Base-by-base conservation (phyloP, 2,888 invertebrate genomes). In the Tipula lateralis region DNA sequence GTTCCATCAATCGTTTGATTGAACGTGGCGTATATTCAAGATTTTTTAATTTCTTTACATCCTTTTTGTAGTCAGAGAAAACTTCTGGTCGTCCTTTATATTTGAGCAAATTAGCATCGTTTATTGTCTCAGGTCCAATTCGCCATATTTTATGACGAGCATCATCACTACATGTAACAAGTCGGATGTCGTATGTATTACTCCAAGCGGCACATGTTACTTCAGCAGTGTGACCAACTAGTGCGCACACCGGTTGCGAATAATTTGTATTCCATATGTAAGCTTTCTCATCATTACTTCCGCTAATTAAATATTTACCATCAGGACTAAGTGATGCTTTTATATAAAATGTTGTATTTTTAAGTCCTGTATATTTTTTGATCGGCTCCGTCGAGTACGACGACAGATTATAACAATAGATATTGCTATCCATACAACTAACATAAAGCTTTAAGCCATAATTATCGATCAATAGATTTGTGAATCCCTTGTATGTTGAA, bases 141-240 rank as follows among this genome's bases (percentile, higher is more conserved):
- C 94, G 91, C 96, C 96, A 96, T 84, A 96, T 91, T 89, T 94
- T 94, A 88, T 95, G 95, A 0, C 93, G 91, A 12, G 94, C 94
- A 90, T 97, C 97, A 88, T 97, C 97, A 84, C 96, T 94, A 89
- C 96, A 95, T 0, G 96, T 96, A 13, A 96, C 94, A 83, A 96
- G 89, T 88, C 93, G 92, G 19, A 91, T 89, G 88, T 93, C 92
- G 5, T 92, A 92, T 9, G 89, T 89, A 2, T 88, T 86, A 86
- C 94, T 93, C 97, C 97, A 97, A 0, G 95, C 94, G 0, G 96
- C 96, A 88, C 95, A 95, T 0, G 96, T 96, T 0, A 97, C 97
- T 91, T 97, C 97, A 7, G 95, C 95, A 81, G 92, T 91, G 88
- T 97, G 97, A 0, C 96, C 97, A 0, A 91, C 91, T 3, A 97